Conservation (phyloP, 2,888 invertebrate species). For the Pseudococcus viburni region DNA sequence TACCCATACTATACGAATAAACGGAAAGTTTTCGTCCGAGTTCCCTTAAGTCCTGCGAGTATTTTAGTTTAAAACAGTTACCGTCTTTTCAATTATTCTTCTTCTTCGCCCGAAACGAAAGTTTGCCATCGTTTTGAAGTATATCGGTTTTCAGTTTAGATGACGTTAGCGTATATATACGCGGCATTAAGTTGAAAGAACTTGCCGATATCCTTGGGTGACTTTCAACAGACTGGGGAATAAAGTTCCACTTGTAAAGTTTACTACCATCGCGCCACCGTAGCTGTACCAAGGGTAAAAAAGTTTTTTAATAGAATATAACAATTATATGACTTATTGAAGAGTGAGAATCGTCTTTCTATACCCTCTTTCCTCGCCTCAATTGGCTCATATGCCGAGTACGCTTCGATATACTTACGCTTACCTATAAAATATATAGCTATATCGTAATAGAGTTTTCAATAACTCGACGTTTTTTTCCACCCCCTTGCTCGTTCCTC, state of each 20-base stretch:
- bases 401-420: neutral
- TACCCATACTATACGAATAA: neutral
- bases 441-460: constrained; percentile 3
- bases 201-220: constrained; percentile 56
- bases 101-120: constrained; percentile 55
- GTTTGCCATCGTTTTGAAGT: constrained; percentile 53
- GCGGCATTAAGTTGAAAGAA: constrained; percentile 27
- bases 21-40: constrained; percentile 34
- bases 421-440: neutral
- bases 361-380: neutral
- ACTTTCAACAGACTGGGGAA: constrained; percentile 50
- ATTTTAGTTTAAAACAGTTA: constrained; percentile 58
- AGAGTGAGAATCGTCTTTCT: constrained; percentile 6
- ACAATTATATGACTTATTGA: constrained; percentile 58
- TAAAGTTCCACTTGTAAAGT: constrained; percentile 52
- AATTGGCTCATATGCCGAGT: neutral
- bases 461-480: neutral
- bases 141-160: constrained; percentile 58
- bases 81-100: constrained; percentile 57
- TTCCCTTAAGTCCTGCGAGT: constrained; percentile 50
- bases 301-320: constrained; percentile 54
- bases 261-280: neutral
- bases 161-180: constrained; percentile 39
- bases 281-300: constrained; percentile 11
- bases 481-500: neutral